These are phyloP conservation scores for Eupithecia subumbrata DNA, from an alignment of 2,888 invertebrate species.

Conservation along the genomic window DNA sequence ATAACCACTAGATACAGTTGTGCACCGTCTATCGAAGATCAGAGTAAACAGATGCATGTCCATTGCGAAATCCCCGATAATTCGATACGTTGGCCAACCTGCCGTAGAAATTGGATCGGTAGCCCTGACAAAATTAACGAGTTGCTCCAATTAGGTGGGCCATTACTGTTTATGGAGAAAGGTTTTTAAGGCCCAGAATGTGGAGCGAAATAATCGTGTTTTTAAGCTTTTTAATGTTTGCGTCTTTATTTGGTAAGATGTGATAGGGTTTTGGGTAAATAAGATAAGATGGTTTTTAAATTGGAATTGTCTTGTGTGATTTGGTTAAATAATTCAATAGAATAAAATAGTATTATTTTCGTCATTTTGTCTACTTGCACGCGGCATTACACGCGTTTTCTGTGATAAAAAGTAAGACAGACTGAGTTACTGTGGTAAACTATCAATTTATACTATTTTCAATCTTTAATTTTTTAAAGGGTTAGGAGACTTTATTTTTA, in stretches of 20 bases:
- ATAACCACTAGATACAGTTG: background rate
- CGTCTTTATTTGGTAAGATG: constrained; percentile 3
- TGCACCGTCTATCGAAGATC: background rate
- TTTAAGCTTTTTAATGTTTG: constrained; percentile 5
- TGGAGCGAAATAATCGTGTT: constrained; percentile 21
- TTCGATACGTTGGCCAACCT: constrained; percentile 26
- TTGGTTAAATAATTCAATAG: too few relatives aligned
- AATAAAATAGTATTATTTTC: too few relatives aligned
- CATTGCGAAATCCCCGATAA: constrained; percentile 31
- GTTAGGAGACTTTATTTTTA: too few relatives aligned
- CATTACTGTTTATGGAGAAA: constrained; percentile 44
- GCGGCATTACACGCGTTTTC: too few relatives aligned
- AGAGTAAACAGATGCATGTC: constrained; percentile 8
- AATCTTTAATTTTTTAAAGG: too few relatives aligned
- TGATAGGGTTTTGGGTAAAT: background rate
- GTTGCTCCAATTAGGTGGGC: constrained; percentile 36
- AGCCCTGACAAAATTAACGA: constrained; percentile 39
- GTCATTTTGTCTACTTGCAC: too few relatives aligned
- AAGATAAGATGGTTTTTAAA: background rate
- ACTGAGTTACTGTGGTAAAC: too few relatives aligned
- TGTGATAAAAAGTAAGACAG: too few relatives aligned
- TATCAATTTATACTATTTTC: too few relatives aligned
- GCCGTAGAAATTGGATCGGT: constrained; percentile 34
- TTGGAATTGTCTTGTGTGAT: background rate
- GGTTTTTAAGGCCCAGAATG: constrained; percentile 34